These are phyloP conservation scores for Leucoptera coffeella DNA, from an alignment of 2,888 invertebrate species.

Conservation along the genomic window DNA sequence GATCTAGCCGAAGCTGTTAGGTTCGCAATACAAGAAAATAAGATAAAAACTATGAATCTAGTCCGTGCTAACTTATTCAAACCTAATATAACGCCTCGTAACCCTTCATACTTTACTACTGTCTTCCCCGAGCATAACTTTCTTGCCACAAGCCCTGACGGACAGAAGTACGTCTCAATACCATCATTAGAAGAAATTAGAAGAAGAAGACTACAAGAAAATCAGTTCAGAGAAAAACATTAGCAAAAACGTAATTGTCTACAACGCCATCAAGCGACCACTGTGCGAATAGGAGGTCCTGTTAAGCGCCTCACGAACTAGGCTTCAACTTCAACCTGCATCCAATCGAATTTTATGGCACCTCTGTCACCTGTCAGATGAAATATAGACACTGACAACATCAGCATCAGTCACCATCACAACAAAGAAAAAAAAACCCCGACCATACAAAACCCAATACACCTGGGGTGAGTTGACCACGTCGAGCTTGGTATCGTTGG, in stretches of 20 bases:
- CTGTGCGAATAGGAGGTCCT: slow-evolving; percentile 2
- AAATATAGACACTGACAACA: no score
- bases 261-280: slow-evolving; percentile 1
- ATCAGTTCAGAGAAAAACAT: background rate
- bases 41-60: no score
- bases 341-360: no score
- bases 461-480: no score
- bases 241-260: slow-evolving; percentile 1
- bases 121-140: slow-evolving; percentile 4
- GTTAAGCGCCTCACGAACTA: background rate
- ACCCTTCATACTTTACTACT: slow-evolving; percentile 2
- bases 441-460: no score
- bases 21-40: no score
- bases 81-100: slow-evolving; percentile 3
- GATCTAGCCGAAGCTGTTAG: no score
- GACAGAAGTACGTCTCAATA: slow-evolving; percentile 3
- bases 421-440: no score
- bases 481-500: no score
- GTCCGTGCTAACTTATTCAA: slow-evolving; percentile 2
- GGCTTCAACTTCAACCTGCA: no score
- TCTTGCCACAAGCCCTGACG: slow-evolving; percentile 3
- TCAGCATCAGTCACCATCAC: no score
- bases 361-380: no score
- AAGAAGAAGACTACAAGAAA: slow-evolving; percentile 2
- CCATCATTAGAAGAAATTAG: slow-evolving; percentile 1